Evolutionary conservation across 2,113 vertebrate species (phyloP).

Genomic region (Oncorhynchus kisutch): DNA sequence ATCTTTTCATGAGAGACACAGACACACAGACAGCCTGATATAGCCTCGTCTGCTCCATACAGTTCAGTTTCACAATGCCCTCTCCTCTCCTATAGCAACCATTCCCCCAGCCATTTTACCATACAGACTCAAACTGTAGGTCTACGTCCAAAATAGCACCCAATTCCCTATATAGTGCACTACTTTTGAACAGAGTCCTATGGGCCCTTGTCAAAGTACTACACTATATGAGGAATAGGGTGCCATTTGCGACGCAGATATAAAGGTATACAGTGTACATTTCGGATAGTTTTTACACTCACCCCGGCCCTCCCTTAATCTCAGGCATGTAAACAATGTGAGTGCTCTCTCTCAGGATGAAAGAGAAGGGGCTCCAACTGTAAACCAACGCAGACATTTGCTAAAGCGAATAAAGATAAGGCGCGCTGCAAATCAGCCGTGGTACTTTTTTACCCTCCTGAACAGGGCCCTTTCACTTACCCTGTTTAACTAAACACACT

Average conservation of each 20-base stretch:
- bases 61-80: background rate
- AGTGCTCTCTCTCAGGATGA: slow-evolving; percentile 79
- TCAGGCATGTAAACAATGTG: slow-evolving; percentile 75
- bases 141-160: too few relatives aligned
- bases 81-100: background rate
- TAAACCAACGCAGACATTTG: slow-evolving; percentile 83
- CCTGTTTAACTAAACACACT: slow-evolving; percentile 58
- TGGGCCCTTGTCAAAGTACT: too few relatives aligned
- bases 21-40: background rate
- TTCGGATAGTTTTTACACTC: slow-evolving; percentile 17
- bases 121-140: background rate
- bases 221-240: too few relatives aligned
- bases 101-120: background rate
- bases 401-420: slow-evolving; percentile 95
- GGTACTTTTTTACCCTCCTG: slow-evolving; percentile 64
- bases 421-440: slow-evolving; percentile 64
- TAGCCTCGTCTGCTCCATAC: background rate
- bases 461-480: slow-evolving; percentile 50
- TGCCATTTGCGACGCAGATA: too few relatives aligned
- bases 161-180: too few relatives aligned
- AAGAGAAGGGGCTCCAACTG: slow-evolving; percentile 70
- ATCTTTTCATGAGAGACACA: slow-evolving; percentile 1
- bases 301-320: slow-evolving; percentile 32
- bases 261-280: background rate
- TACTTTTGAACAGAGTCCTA: too few relatives aligned